phyloP scores from a whole-genome alignment of 2,113 vertebrate species.

The Otis tarda region DNA sequence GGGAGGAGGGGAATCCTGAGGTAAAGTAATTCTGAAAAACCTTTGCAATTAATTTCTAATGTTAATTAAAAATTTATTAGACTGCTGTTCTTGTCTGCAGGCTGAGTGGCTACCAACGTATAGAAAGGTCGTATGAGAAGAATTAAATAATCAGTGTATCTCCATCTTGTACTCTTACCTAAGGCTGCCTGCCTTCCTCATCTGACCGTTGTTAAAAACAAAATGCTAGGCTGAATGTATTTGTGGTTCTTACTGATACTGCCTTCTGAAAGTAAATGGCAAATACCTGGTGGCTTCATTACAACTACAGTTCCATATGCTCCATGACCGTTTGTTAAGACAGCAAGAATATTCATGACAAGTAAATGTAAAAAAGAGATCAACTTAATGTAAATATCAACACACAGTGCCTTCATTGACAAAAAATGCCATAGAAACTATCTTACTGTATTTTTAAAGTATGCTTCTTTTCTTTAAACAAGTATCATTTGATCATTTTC shows the following conservation, averaged over 20 bases:
- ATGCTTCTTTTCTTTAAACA: background rate
- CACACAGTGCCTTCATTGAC: background rate
- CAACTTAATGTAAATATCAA: background rate
- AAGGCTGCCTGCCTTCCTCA: background rate
- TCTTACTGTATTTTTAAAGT: background rate
- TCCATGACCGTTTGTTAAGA: background rate
- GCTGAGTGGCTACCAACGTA: background rate
- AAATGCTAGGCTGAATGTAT: background rate
- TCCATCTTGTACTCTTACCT: background rate
- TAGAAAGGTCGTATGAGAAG: background rate
- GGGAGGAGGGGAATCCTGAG: background rate
- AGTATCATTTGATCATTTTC: too few relatives aligned
- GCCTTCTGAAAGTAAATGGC: background rate
- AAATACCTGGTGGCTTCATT: background rate
- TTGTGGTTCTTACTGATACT: background rate
- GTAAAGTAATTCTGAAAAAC: background rate
- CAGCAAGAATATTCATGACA: background rate
- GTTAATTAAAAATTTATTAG: background rate
- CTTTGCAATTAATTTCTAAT: background rate
- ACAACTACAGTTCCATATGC: background rate
- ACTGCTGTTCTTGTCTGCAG: background rate
- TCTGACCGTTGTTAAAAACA: background rate
- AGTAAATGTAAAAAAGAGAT: background rate
- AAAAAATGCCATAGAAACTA: background rate
- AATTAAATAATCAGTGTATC: background rate